A percentile compares a stretch with the other conserved stretches of the same genome.
Conservation (phyloP, 2,888 invertebrate species). For the Synanthedon formicaeformis region DNA sequence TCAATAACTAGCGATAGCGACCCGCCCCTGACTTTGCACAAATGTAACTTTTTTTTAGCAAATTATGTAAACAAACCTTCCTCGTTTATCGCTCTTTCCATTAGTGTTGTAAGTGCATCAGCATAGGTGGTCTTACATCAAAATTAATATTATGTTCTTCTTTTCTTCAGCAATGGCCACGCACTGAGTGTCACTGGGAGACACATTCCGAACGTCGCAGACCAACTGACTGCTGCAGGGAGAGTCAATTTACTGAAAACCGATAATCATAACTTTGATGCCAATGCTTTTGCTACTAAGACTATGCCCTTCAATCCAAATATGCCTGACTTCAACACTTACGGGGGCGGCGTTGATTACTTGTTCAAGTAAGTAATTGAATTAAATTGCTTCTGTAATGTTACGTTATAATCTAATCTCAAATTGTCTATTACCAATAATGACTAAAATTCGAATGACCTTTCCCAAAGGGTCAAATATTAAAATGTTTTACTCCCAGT, state of each 20-base stretch:
- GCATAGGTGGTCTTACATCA: not conserved
- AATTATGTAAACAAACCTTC: no score
- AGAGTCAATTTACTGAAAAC: constrained; percentile 23
- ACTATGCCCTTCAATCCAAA: constrained; percentile 27
- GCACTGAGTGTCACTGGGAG: constrained; percentile 22
- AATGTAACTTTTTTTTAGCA: no score
- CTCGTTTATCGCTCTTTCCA: no score
- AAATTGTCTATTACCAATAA: no score
- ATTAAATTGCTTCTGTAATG: no score
- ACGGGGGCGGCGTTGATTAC: constrained; percentile 36
- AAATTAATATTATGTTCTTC: not conserved
- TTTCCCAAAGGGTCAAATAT: no score
- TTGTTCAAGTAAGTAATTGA: constrained; percentile 30
- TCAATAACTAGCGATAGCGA: no score
- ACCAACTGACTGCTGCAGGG: constrained; percentile 27
- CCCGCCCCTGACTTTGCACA: no score
- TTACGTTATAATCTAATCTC: no score
- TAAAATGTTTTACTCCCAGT: no score
- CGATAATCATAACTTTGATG: constrained; percentile 25
- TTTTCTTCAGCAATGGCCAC: constrained; percentile 28
- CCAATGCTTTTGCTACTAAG: constrained; percentile 34
- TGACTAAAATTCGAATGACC: no score
- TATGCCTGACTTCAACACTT: constrained; percentile 36
- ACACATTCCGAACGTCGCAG: constrained; percentile 21
- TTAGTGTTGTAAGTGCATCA: no score